Percentiles rank a stretch among this genome's conserved stretches.
Conservation (phyloP, 2,797 vertebrate genomes). For the Crax fasciolata region DNA sequence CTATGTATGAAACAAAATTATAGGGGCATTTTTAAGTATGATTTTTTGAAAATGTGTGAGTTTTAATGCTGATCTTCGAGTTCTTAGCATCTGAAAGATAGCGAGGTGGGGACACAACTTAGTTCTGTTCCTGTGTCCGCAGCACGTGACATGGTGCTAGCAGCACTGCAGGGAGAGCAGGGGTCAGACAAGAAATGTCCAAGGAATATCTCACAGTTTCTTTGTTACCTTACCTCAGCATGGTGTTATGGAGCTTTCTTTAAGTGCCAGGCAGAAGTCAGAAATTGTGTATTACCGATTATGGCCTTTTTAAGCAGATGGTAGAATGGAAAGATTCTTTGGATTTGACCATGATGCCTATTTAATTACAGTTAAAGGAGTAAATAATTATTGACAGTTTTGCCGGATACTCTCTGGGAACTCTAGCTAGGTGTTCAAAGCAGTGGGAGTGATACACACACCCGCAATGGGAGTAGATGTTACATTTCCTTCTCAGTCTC, state of each 20-base stretch:
- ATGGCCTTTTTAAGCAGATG: not conserved
- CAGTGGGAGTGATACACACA: not conserved
- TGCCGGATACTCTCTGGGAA: not conserved
- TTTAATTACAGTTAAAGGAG: not conserved
- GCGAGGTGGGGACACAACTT: not conserved
- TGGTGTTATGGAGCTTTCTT: not conserved
- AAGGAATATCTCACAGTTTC: not conserved
- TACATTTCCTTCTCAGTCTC: not conserved
- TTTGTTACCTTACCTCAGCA: not conserved
- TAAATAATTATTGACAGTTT: not conserved
- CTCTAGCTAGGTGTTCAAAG: not conserved
- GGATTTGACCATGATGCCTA: not conserved
- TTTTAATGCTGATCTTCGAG: not conserved
- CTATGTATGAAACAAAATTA: not conserved
- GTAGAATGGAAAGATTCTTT: not conserved
- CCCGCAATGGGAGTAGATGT: not conserved
- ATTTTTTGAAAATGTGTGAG: not conserved
- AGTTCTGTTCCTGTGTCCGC: not conserved
- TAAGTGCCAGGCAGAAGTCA: not conserved
- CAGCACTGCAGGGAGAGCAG: not conserved
- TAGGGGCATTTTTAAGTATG: not conserved
- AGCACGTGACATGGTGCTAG: not conserved
- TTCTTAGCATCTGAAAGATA: not conserved
- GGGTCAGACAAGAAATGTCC: not conserved
- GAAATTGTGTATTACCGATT: not conserved